These are phyloP conservation scores for rabbit (Oryctolagus cuniculus) DNA, from an alignment of 2,113 vertebrate genomes.

Conservation along the genomic window DNA sequence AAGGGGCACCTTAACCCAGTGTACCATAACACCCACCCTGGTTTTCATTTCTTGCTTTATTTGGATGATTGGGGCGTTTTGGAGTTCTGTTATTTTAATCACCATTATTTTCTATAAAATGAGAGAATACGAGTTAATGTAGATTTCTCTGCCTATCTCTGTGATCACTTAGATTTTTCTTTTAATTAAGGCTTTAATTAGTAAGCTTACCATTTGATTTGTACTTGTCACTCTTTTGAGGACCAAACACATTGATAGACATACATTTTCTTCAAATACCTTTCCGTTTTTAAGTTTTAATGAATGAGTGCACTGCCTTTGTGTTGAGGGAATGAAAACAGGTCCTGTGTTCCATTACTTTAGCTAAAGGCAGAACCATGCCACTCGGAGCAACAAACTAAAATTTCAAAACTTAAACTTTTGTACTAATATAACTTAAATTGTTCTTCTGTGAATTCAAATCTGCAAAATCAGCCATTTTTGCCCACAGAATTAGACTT, in stretches of 20 bases:
- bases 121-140: background rate
- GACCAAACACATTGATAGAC: background rate
- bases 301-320: background rate
- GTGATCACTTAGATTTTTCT: slow-evolving; percentile 18
- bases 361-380: background rate
- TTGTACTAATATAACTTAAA: slow-evolving; percentile 19
- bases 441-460: background rate
- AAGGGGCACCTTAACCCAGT: too few relatives aligned
- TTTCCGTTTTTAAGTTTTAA: background rate
- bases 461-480: background rate
- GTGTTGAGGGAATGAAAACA: background rate
- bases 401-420: slow-evolving; percentile 9
- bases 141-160: background rate
- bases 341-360: background rate
- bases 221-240: background rate
- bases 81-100: background rate
- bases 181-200: background rate
- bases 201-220: background rate
- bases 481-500: background rate
- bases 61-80: background rate
- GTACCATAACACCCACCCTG: background rate
- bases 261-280: background rate
- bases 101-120: background rate
- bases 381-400: background rate
- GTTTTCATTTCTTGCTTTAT: background rate